These are phyloP conservation scores for Lonchura striata DNA, from an alignment of 2,113 vertebrate species.

Conservation along the genomic window DNA sequence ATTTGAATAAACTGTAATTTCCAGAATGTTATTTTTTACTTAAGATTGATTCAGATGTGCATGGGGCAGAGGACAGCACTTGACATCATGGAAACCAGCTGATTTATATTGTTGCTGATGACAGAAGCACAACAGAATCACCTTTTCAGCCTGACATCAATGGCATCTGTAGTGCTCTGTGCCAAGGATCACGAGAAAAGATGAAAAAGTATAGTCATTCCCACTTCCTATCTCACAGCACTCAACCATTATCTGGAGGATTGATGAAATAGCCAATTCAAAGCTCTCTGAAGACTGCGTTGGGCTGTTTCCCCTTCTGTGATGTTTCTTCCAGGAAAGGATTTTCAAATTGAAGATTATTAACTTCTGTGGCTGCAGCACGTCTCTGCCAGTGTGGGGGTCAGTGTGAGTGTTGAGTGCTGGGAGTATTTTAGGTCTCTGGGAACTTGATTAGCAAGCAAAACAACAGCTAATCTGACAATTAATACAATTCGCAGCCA, in stretches of 20 bases:
- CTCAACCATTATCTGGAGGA: neutral
- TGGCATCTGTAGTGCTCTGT: neutral
- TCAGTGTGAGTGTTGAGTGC: accelerated
- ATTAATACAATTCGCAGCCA: neutral
- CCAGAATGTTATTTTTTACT: neutral
- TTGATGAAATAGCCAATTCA: neutral
- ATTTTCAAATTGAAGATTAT: neutral
- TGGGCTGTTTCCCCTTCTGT: neutral
- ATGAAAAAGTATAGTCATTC: neutral
- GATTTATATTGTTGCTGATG: neutral
- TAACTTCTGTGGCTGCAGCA: neutral
- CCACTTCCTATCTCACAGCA: neutral
- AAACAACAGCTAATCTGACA: neutral
- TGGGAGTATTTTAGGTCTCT: neutral
- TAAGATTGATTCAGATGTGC: neutral
- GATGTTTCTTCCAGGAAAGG: neutral
- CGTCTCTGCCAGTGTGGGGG: neutral
- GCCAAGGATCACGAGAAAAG: neutral
- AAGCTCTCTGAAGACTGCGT: neutral
- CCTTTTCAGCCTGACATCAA: neutral
- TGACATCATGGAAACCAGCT: neutral
- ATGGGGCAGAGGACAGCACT: neutral
- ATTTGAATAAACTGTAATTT: neutral
- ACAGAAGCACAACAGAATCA: neutral
- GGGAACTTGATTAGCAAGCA: neutral